Conservation (phyloP, 2,797 vertebrate species). For the Orestias chungarensis region DNA sequence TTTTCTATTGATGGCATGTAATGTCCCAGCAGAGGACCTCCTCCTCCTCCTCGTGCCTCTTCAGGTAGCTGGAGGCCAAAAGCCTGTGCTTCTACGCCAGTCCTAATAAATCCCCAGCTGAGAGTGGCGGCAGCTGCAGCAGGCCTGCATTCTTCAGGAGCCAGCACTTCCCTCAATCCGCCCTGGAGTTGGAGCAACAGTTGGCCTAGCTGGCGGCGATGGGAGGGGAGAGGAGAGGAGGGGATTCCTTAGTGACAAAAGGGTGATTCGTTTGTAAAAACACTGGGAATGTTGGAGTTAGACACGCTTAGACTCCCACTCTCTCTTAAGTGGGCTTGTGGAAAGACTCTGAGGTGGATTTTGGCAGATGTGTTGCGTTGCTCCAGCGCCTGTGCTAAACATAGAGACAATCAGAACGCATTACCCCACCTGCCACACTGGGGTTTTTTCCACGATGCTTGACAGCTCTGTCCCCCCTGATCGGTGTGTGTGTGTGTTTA, state of each 20-base stretch:
- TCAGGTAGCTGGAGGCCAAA: constrained; percentile 52
- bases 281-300: constrained; percentile 60
- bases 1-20: constrained; percentile 55
- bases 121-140: constrained; percentile 63
- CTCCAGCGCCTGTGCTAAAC: constrained; percentile 34
- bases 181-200: constrained; percentile 72
- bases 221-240: constrained; percentile 6
- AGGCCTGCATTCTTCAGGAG: constrained; percentile 75
- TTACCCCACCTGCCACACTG: constrained; percentile 53
- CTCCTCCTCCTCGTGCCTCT: constrained; percentile 42
- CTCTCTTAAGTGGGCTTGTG: constrained; percentile 35
- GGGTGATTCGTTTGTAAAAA: constrained; percentile 66
- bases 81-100: constrained; percentile 65
- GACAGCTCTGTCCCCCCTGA: constrained; percentile 38
- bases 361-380: constrained; percentile 61
- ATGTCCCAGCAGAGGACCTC: constrained; percentile 61
- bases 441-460: constrained; percentile 20
- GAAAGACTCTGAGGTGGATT: constrained; percentile 54
- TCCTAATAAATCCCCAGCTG: constrained; percentile 72
- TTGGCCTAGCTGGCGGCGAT: constrained; percentile 60
- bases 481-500: constrained; percentile 25
- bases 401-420: constrained; percentile 39
- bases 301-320: constrained; percentile 36
- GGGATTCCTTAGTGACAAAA: constrained; percentile 47
- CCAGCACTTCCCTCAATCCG: constrained; percentile 70